phyloP scores from a whole-genome alignment of 2,113 vertebrate species.

The Crotalus viridis region DNA sequence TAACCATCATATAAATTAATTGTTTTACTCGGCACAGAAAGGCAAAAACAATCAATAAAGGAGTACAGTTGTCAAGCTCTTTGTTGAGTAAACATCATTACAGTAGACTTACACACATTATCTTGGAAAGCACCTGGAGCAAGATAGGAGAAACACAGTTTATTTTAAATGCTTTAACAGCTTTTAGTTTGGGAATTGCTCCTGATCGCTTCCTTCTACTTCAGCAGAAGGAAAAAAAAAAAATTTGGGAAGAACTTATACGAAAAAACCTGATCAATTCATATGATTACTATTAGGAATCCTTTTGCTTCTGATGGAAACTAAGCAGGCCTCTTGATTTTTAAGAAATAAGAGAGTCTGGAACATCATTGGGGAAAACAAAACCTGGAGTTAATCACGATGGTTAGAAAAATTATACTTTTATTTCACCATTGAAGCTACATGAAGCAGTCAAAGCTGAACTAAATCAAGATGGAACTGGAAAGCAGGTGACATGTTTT shows the following conservation, averaged over 20 bases:
- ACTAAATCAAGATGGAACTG: no score
- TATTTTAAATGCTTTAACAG: background rate
- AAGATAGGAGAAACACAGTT: background rate
- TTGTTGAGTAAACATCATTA: slow-evolving; percentile 16
- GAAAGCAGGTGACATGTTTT: no score
- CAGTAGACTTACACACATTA: slow-evolving; percentile 4
- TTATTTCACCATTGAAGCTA: background rate
- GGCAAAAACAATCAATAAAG: slow-evolving; percentile 42
- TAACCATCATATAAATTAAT: slow-evolving; percentile 43
- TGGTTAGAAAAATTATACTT: background rate
- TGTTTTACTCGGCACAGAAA: slow-evolving; percentile 29
- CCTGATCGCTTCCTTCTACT: background rate
- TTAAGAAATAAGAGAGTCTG: background rate
- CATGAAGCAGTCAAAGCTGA: no score
- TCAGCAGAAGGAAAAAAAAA: background rate
- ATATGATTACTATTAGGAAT: no score
- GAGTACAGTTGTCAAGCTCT: slow-evolving; percentile 19
- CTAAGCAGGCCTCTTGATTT: background rate
- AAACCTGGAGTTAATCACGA: background rate
- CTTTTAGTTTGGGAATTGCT: background rate
- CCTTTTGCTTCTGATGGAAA: background rate
- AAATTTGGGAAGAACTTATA: background rate
- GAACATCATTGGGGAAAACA: background rate
- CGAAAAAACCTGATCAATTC: background rate
- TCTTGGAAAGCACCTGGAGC: background rate